phyloP scores from a whole-genome alignment of 2,113 vertebrate species.

The Physeter macrocephalus region DNA sequence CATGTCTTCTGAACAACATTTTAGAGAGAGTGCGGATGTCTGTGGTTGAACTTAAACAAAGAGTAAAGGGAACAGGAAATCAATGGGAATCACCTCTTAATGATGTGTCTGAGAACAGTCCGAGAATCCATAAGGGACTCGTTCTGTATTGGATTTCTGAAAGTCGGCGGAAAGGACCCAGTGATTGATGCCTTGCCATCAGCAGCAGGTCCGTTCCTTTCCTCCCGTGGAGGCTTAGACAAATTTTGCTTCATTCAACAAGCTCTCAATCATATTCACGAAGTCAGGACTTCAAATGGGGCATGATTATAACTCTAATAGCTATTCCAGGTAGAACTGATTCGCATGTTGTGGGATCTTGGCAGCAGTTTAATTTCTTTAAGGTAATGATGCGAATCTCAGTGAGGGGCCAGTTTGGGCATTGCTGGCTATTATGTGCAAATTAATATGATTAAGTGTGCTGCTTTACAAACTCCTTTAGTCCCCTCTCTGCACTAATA shows the following conservation, averaged over 20 bases:
- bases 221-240: neutral
- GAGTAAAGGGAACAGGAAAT: slow-evolving; percentile 27
- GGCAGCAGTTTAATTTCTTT: slow-evolving; percentile 53
- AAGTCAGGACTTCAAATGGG: slow-evolving; percentile 42
- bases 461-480: slow-evolving; percentile 6
- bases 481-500: neutral
- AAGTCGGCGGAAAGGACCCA: neutral
- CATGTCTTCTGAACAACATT: neutral
- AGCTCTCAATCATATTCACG: slow-evolving; percentile 45
- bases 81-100: slow-evolving; percentile 5
- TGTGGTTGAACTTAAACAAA: neutral
- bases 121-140: slow-evolving; percentile 14
- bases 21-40: neutral
- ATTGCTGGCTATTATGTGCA: neutral
- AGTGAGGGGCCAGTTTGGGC: neutral
- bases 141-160: neutral
- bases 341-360: neutral
- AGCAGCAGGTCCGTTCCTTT: neutral
- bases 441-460: slow-evolving; percentile 28
- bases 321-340: slow-evolving; percentile 53
- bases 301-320: slow-evolving; percentile 40
- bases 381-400: slow-evolving; percentile 37
- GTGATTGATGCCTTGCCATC: slow-evolving; percentile 25
- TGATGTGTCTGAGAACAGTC: neutral
- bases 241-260: slow-evolving; percentile 10